Percentiles rank a stretch among this genome's conserved stretches.
Evolutionary conservation across 2,113 vertebrate genomes (phyloP).

Genomic region (Neogale vison): DNA sequence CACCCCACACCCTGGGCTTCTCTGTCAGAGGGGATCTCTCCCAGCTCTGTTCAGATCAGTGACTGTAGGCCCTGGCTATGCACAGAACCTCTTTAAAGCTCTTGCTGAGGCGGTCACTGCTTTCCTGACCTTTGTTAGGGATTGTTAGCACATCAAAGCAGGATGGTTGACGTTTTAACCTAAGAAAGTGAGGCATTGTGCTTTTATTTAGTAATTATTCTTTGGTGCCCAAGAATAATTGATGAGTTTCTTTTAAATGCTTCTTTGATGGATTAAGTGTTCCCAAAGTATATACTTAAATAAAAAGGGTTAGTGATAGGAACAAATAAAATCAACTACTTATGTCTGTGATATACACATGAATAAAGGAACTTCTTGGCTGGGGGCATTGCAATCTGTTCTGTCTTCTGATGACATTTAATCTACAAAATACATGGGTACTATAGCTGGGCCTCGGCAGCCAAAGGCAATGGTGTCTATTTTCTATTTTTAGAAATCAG

Average conservation of each 20-base stretch:
- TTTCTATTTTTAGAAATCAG: slow-evolving; percentile 19
- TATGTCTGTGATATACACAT: neutral
- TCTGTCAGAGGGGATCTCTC: neutral
- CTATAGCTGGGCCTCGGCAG: neutral
- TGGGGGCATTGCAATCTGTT: neutral
- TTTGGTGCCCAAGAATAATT: neutral
- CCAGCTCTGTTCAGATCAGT: neutral
- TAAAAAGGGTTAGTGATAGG: neutral
- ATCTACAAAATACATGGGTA: neutral
- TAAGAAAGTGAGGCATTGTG: neutral
- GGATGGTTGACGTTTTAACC: neutral
- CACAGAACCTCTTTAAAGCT: neutral
- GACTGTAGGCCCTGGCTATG: neutral
- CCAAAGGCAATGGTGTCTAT: neutral
- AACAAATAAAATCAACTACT: neutral
- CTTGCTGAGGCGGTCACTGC: neutral
- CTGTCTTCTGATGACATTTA: neutral
- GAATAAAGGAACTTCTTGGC: neutral
- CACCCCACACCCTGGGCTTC: neutral
- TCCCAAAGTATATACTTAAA: neutral
- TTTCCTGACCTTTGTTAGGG: neutral
- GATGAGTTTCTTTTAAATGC: neutral
- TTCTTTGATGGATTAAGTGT: neutral
- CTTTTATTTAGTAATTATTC: neutral
- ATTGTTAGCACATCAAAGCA: neutral